phyloP scores from a whole-genome alignment of 2,888 invertebrate species.

The Drosophila antonietae region DNA sequence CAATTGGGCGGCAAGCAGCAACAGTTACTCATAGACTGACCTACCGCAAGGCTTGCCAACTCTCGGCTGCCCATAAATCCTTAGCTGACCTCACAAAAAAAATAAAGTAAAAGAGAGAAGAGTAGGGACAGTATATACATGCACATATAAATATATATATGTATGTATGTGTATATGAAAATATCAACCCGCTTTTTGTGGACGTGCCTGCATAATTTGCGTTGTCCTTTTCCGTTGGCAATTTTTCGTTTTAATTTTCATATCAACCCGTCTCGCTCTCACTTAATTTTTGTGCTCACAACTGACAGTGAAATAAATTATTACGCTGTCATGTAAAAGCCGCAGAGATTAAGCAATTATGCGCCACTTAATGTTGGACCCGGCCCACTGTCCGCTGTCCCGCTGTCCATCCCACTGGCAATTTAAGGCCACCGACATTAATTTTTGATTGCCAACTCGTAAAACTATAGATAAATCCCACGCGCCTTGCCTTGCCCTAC shows the following conservation, averaged over 20 bases:
- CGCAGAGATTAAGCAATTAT: conserved; percentile 82
- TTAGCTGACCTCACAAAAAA: conserved; percentile 57
- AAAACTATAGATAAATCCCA: neutral
- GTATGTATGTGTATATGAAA: conserved; percentile 8
- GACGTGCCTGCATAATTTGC: conserved; percentile 80
- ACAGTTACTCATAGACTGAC: conserved; percentile 41
- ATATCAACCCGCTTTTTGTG: conserved; percentile 63
- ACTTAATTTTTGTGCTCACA: conserved; percentile 39
- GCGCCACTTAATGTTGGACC: conserved; percentile 79
- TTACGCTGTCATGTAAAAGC: conserved; percentile 80
- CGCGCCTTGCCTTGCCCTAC: neutral
- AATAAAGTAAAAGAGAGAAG: neutral
- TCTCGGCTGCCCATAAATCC: conserved; percentile 59
- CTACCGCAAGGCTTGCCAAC: conserved; percentile 33
- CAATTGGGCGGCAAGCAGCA: conserved; percentile 46
- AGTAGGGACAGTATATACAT: neutral
- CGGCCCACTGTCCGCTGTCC: conserved; percentile 18
- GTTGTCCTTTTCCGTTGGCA: conserved; percentile 64
- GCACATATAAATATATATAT: neutral
- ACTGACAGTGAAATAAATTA: conserved; percentile 79
- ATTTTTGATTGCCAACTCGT: conserved; percentile 66
- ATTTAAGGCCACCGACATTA: conserved; percentile 56
- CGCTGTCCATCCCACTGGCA: conserved; percentile 1
- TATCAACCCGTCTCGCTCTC: conserved; percentile 25
- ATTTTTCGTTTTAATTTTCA: conserved; percentile 76